Conservation (phyloP, 2,113 vertebrate species). For the Barnardius zonarius region DNA sequence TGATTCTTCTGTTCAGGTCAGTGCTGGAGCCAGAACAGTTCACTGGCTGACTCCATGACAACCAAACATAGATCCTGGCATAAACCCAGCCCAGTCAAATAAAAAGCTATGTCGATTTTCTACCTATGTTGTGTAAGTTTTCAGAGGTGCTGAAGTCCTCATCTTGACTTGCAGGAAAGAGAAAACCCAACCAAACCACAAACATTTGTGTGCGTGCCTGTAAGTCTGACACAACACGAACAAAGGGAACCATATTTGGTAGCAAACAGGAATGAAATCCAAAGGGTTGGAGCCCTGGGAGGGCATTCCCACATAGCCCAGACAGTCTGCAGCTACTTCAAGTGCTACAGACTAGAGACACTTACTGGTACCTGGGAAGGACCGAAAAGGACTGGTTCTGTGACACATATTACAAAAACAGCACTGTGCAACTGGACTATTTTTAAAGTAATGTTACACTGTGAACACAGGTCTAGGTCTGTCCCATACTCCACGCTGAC, state of each 20-base stretch:
- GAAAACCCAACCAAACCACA: neutral
- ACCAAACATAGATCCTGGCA: neutral
- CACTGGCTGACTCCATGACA: neutral
- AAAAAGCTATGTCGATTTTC: neutral
- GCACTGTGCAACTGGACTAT: neutral
- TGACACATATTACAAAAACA: neutral
- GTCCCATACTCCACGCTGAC: neutral
- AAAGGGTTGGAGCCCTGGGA: neutral
- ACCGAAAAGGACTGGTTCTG: neutral
- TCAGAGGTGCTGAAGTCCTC: neutral
- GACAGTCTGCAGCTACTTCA: neutral
- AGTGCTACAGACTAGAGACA: neutral
- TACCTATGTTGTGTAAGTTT: rapidly evolving
- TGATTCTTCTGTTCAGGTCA: neutral
- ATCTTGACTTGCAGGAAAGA: neutral
- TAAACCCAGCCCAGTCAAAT: neutral
- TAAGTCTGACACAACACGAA: neutral
- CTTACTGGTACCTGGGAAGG: neutral
- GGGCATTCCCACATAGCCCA: neutral
- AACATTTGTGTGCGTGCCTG: neutral
- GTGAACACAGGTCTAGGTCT: neutral
- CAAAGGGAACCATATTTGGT: neutral
- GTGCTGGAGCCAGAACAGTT: neutral
- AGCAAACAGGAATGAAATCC: neutral
- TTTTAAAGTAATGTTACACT: neutral